These are phyloP conservation scores for Tachina fera DNA, from an alignment of 2,888 invertebrate species.

Conservation along the genomic window DNA sequence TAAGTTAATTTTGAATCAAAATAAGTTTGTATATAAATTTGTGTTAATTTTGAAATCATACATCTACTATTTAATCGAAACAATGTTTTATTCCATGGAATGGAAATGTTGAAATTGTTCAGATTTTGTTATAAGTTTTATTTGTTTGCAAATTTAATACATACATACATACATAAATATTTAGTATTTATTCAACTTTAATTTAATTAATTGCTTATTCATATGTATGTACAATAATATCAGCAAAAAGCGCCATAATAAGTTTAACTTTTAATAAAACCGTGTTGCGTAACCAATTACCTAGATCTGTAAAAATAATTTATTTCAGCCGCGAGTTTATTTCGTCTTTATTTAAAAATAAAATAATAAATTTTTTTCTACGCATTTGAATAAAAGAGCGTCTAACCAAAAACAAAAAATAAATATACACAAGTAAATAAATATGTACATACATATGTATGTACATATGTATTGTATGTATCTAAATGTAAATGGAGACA, in stretches of 20 bases:
- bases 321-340: neutral
- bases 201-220: no score
- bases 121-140: no score
- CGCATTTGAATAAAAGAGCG: neutral
- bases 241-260: no score
- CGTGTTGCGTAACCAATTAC: neutral
- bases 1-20: slow-evolving; percentile 17
- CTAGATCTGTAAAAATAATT: neutral
- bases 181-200: no score
- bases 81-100: neutral
- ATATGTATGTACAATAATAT: neutral
- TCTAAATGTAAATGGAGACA: no score
- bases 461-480: neutral
- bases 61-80: neutral
- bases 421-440: no score
- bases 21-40: neutral
- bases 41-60: slow-evolving; percentile 18
- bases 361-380: neutral
- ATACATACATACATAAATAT: no score
- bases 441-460: neutral
- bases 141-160: neutral
- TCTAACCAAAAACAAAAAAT: no score
- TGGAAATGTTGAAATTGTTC: neutral
- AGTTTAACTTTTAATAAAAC: neutral
- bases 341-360: neutral